These are phyloP conservation scores for Halotydeus destructor DNA, from an alignment of 1,140 invertebrate genomes.

Conservation along the genomic window DNA sequence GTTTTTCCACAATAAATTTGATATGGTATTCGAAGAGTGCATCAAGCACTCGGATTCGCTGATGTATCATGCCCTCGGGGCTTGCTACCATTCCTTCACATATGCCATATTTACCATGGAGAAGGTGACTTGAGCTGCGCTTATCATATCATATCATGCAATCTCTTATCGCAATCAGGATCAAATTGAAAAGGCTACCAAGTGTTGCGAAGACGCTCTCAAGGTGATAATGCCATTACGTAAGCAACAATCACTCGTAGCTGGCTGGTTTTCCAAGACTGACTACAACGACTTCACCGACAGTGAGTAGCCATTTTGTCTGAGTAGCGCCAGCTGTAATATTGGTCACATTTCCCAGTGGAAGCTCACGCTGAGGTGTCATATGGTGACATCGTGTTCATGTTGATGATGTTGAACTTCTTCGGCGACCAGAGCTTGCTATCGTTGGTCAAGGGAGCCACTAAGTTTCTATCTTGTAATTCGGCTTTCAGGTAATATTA, in stretches of 20 bases:
- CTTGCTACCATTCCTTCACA: too few species aligned
- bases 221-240: background rate
- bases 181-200: background rate
- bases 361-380: slow-evolving; percentile 87
- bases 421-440: slow-evolving; percentile 84
- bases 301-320: too few species aligned
- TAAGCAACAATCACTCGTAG: background rate
- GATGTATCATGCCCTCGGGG: too few species aligned
- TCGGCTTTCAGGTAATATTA: slow-evolving; percentile 65
- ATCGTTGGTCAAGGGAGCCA: slow-evolving; percentile 74
- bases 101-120: background rate
- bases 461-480: slow-evolving; percentile 78
- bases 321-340: too few species aligned
- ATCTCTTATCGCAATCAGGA: background rate
- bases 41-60: too few species aligned
- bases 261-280: background rate
- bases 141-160: too few species aligned
- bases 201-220: background rate
- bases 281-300: slow-evolving; percentile 1
- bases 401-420: slow-evolving; percentile 71
- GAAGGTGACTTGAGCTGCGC: too few species aligned
- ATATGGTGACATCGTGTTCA: slow-evolving; percentile 69
- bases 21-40: too few species aligned
- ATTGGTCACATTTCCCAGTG: slow-evolving; percentile 29
- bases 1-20: too few species aligned